Base-by-base conservation (phyloP, 23 tunicate genomes). In the Styela plicata region DNA sequence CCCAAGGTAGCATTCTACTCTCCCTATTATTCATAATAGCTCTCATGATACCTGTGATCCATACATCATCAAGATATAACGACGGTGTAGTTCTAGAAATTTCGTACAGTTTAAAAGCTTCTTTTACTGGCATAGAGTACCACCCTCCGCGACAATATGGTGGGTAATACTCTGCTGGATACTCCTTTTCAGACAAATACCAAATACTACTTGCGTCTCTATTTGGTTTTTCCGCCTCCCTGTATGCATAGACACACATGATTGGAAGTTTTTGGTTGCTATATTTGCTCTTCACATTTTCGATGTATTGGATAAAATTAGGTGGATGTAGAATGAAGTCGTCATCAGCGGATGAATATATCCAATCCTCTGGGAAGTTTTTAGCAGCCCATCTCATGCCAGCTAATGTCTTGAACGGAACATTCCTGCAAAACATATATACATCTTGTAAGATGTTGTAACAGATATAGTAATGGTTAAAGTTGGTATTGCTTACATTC, bases 41-140 rank as follows among this genome's bases (percentile, higher is more conserved):
- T 52, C 93, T 78, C 84, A 88, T 83, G 44, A 83, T 70, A 20
- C 93, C 93, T 24, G 93, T 88, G 3, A 88, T 88, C 93, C 93
- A 88, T 52, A 88, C 93, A 36, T 88, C 93, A 63, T 88, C 93
- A 71, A 88, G 28, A 24, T 65, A 20, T n/a, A 88, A 57, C 22
- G 10, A 78, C 24, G 80, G 26, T 1, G 87, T 83, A 2, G 64
- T 63, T 63, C 84, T 33, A 24, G 93, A 88, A 2, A 69, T 52
- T 0, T 62, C 74, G 44, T 82, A 88, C 20, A 88, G 29, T 20
- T 63, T 34, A 1, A 63, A 21, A 26, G 70, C 83, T 69, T 74
- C 32, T 33, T 69, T 31, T 18, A 31, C 36, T 20, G 93, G 74
- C 80, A 83, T 83, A 24, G 71, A 2, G 33, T 88, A 88, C 34